Conservation (phyloP, 2,113 vertebrate species). For the Amphiprion percula region DNA sequence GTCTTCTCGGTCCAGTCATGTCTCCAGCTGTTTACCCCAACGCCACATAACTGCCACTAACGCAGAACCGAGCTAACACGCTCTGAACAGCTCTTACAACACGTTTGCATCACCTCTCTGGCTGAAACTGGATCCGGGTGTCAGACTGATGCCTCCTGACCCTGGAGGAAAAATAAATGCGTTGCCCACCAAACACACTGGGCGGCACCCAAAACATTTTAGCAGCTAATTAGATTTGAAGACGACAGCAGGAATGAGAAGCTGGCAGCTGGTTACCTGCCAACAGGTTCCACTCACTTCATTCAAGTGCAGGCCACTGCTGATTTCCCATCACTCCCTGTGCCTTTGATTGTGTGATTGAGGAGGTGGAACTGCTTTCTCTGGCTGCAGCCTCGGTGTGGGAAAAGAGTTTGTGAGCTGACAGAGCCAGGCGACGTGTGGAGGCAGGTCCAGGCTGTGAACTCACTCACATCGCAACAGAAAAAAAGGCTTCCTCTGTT, state of each 20-base stretch:
- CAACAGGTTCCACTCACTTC: constrained; percentile 20
- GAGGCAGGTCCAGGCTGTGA: constrained; percentile 69
- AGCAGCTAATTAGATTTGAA: constrained; percentile 17
- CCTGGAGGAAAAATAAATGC: constrained; percentile 8
- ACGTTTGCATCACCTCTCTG: constrained; percentile 16
- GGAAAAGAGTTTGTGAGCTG: constrained; percentile 81
- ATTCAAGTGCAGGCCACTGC: neutral
- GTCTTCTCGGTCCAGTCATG: neutral
- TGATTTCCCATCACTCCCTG: constrained; percentile 32
- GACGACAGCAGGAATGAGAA: neutral
- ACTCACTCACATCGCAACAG: neutral
- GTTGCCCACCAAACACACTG: constrained; percentile 26
- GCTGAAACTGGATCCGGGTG: constrained; percentile 15
- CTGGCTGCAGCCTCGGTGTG: constrained; percentile 84
- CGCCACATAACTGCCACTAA: constrained; percentile 25
- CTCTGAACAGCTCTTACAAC: constrained; percentile 26
- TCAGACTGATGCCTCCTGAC: constrained; percentile 9
- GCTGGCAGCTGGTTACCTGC: constrained; percentile 4
- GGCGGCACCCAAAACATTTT: constrained; percentile 20
- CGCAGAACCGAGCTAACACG: constrained; percentile 7
- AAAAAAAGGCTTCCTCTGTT: neutral
- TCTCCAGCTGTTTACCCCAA: constrained; percentile 21
- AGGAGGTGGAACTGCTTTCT: constrained; percentile 74
- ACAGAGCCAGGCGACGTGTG: constrained; percentile 80
- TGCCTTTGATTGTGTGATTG: constrained; percentile 28